phyloP scores from a whole-genome alignment of 2,797 vertebrate genomes.

The Paramormyrops hopkinsi region DNA sequence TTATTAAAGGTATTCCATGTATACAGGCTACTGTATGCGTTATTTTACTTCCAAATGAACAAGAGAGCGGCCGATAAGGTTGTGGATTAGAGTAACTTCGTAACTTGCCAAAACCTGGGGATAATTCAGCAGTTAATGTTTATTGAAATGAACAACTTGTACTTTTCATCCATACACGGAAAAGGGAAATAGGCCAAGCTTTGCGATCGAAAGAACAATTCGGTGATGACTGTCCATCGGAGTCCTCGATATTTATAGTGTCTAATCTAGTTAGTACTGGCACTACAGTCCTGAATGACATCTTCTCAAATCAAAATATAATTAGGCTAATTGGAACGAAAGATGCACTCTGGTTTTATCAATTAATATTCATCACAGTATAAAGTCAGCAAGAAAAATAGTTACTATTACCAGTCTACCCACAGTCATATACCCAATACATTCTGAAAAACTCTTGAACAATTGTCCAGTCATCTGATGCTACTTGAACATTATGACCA shows the following conservation, averaged over 20 bases:
- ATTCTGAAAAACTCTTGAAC: neutral
- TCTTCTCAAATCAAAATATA: constrained; percentile 3
- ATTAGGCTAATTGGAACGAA: neutral
- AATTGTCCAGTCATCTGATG: neutral
- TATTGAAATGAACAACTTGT: neutral
- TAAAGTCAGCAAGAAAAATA: neutral
- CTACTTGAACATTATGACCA: neutral
- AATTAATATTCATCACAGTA: neutral
- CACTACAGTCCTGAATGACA: constrained; percentile 7
- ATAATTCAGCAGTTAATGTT: neutral
- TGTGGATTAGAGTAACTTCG: neutral
- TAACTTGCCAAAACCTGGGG: neutral
- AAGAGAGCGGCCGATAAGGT: neutral
- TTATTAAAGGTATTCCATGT: neutral
- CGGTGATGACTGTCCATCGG: constrained; percentile 24
- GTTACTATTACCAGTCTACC: neutral
- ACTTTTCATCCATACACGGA: neutral
- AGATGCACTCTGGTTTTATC: neutral
- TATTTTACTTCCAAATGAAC: neutral
- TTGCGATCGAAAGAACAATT: constrained; percentile 41
- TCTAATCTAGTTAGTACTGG: constrained; percentile 33
- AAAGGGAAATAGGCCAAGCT: neutral
- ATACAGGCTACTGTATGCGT: neutral
- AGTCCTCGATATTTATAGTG: constrained; percentile 31
- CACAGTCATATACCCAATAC: neutral